Base-by-base conservation (phyloP, 1,140 invertebrate species). In the Zophobas morio region DNA sequence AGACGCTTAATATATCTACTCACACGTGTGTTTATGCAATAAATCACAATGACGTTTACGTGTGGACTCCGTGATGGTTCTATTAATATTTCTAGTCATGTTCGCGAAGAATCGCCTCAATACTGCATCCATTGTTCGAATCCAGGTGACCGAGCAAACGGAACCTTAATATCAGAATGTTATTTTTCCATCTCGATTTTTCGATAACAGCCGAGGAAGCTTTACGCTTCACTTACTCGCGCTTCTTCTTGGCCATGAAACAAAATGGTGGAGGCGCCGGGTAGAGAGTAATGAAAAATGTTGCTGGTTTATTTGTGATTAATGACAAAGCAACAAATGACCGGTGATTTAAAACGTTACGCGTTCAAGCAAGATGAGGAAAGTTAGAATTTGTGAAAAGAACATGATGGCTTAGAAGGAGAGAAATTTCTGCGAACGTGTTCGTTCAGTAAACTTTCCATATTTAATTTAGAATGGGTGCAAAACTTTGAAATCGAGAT, bases 291-390 rank as follows among this genome's bases (percentile, higher is more conserved):
- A 1, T 40, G 60, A 66, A 66, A 46, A 66, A 66, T 42, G 49
- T 51, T 51, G 49, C n/a, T 51, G 49, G 60, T 66, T 66, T 42
- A 46, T 66, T 42, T 42, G 37, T 66, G 54, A 57, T 57, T 57
- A 35, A 57, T 57, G 54, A 57, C 54, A 8, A 35, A 33, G 33
- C 54, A 57, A 57, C 54, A 57, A 35, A 57, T 57, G 54, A 57
- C 32, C 54, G 49, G 3, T 46, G 42, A 46, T 46, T 46, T 46
- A 46, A 46, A 46, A 46, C 8, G 42, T 3, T 46, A 8, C 8
- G 42, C 42, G 42, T 3, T 46, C 3, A 46, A 8, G 42, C 42
- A 8, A 46, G 42, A 8, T 46, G 3, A 46, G 42, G 8, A 8
- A 46, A 46, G 42, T 46, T 46, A 8, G 42, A 46, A 4, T 46